Evolutionary conservation across 1,140 invertebrate species (phyloP).

Genomic region (Zaprionus taronus): DNA sequence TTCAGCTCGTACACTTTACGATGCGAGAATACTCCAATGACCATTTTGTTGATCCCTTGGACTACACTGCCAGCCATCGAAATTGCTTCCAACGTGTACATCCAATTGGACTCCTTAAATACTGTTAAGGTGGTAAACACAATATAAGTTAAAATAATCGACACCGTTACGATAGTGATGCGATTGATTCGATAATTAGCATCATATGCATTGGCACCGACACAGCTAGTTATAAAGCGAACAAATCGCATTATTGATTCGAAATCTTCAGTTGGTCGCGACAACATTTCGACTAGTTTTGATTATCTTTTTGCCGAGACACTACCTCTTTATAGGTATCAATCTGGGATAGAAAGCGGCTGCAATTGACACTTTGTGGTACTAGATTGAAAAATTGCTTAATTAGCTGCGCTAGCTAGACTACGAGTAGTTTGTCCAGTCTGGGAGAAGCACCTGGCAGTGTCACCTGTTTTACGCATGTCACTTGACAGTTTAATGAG

Average conservation of each 20-base stretch:
- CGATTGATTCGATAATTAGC: conserved; percentile 43
- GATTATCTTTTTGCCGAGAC: background rate
- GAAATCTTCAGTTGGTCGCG: conserved; percentile 14
- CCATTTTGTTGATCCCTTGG: conserved; percentile 45
- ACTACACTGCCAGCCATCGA: conserved; percentile 46
- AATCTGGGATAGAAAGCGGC: conserved; percentile 26
- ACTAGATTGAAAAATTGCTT: conserved; percentile 51
- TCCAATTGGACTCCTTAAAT: conserved; percentile 32
- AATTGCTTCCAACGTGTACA: conserved; percentile 38
- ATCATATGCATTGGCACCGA: conserved; percentile 47
- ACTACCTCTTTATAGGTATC: conserved; percentile 8
- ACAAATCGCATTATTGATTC: conserved; percentile 36
- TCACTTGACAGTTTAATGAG: conserved; percentile 76
- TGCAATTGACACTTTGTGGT: conserved; percentile 39
- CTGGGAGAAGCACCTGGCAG: background rate
- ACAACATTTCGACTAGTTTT: conserved; percentile 15
- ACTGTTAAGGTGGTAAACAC: conserved; percentile 43
- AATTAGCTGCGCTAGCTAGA: conserved; percentile 53
- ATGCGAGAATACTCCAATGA: background rate
- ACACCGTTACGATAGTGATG: conserved; percentile 19
- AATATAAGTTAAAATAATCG: conserved; percentile 24
- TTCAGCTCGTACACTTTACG: conserved; percentile 1
- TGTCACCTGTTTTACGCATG: conserved; percentile 21
- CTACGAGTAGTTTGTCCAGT: conserved; percentile 19
- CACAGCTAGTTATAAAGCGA: conserved; percentile 7